These are phyloP conservation scores for Zapornia atra DNA, from an alignment of 2,113 vertebrate species.

Conservation along the genomic window DNA sequence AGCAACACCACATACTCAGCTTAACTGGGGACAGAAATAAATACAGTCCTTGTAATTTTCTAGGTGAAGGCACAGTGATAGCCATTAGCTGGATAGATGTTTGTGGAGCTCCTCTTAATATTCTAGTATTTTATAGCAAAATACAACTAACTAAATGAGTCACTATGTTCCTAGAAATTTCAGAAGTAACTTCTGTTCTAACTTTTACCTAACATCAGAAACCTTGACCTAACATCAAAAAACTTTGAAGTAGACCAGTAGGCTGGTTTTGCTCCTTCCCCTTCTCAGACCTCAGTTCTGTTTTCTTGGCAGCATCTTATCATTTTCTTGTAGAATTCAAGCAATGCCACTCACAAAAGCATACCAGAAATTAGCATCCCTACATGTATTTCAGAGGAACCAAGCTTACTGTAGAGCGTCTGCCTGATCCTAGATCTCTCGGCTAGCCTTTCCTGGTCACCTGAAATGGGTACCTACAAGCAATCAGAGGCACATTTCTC, in stretches of 20 bases:
- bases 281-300: neutral
- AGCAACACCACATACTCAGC: fast-evolving
- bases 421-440: neutral
- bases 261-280: neutral
- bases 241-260: neutral
- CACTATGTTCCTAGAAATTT: neutral
- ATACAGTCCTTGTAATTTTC: neutral
- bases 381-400: neutral
- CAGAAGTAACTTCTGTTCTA: neutral
- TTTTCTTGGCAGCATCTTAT: neutral
- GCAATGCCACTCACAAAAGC: neutral
- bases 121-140: neutral
- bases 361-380: neutral
- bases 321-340: neutral
- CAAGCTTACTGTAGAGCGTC: neutral
- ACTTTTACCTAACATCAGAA: neutral
- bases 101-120: neutral
- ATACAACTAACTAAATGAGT: neutral
- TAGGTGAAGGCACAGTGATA: neutral
- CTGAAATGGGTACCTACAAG: neutral
- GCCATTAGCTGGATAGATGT: neutral
- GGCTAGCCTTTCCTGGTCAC: neutral
- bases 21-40: neutral
- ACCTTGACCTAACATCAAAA: neutral
- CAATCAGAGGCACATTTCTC: neutral